These are phyloP conservation scores for Leptogaster cylindrica DNA, from an alignment of 2,888 invertebrate species.

Conservation along the genomic window DNA sequence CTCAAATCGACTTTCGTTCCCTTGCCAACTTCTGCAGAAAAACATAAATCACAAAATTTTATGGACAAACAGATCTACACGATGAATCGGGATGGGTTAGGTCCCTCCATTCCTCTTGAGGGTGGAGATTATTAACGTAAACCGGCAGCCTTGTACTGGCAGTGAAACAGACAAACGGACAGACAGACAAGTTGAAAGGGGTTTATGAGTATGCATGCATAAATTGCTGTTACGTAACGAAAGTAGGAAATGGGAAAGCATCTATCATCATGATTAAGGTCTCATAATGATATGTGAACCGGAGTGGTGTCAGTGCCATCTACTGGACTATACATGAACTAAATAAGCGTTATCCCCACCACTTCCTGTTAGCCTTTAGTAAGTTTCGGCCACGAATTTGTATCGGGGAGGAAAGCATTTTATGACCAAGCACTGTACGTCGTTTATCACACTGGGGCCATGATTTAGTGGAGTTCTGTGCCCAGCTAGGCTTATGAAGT, in stretches of 20 bases:
- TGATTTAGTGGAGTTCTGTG: slow-evolving; percentile 45
- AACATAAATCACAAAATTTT: slow-evolving; percentile 42
- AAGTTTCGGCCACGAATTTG: slow-evolving; percentile 32
- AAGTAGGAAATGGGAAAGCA: slow-evolving; percentile 42
- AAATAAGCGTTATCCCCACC: slow-evolving; percentile 36
- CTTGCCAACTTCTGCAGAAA: slow-evolving; percentile 39
- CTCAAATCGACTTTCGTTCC: slow-evolving; percentile 21
- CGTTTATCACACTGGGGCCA: slow-evolving; percentile 46
- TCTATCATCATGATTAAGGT: slow-evolving; percentile 45
- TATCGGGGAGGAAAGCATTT: slow-evolving; percentile 35
- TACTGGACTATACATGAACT: slow-evolving; percentile 36
- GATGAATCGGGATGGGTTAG: slow-evolving; percentile 4
- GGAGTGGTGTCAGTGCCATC: slow-evolving; percentile 44
- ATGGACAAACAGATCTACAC: slow-evolving; percentile 40
- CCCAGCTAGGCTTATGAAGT: slow-evolving; percentile 31
- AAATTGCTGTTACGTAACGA: slow-evolving; percentile 40
- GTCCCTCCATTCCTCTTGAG: not conserved
- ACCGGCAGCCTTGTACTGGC: slow-evolving; percentile 24
- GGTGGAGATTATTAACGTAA: slow-evolving; percentile 21
- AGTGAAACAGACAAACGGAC: slow-evolving; percentile 19
- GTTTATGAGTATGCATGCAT: slow-evolving; percentile 34
- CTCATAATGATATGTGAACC: slow-evolving; percentile 46
- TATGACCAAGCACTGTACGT: slow-evolving; percentile 43
- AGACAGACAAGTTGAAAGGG: slow-evolving; percentile 40
- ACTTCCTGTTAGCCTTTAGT: slow-evolving; percentile 13